Percentiles rank a stretch among this genome's conserved stretches.
These are phyloP conservation scores for Melieria omissa DNA, from an alignment of 2,888 invertebrate genomes.

Conservation along the genomic window DNA sequence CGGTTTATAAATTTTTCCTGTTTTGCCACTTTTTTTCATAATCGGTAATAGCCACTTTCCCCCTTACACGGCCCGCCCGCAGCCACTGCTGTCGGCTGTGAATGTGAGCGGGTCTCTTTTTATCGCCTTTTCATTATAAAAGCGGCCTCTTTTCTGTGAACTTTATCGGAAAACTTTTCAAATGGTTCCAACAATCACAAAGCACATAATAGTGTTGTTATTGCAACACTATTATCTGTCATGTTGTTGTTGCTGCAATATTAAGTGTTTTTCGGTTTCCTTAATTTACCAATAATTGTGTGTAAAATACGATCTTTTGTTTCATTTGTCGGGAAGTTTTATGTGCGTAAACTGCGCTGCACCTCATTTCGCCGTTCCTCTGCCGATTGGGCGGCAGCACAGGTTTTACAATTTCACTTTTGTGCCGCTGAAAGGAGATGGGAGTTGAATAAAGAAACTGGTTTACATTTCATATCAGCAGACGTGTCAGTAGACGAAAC, in stretches of 20 bases:
- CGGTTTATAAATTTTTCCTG: neutral
- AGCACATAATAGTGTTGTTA: neutral
- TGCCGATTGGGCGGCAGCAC: too few relatives aligned
- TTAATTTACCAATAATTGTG: conserved; percentile 2
- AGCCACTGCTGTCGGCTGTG: neutral
- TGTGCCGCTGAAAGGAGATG: too few relatives aligned
- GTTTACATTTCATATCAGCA: too few relatives aligned
- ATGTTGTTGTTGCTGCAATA: neutral
- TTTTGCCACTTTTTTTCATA: neutral
- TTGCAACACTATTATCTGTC: neutral
- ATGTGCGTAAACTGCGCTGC: too few relatives aligned
- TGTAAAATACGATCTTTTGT: conserved; percentile 1
- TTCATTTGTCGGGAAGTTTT: neutral
- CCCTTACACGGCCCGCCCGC: neutral
- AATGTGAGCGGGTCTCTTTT: neutral
- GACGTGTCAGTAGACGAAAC: too few relatives aligned
- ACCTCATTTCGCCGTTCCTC: too few relatives aligned
- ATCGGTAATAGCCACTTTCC: neutral
- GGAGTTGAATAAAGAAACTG: too few relatives aligned
- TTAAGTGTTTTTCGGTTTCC: neutral
- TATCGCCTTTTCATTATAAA: neutral
- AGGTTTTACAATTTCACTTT: too few relatives aligned
- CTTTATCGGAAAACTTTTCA: conserved; percentile 1
- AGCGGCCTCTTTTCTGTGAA: neutral
- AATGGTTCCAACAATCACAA: neutral